Evolutionary conservation across 2,113 vertebrate species (phyloP).

Genomic region (Scytalopus superciliaris): DNA sequence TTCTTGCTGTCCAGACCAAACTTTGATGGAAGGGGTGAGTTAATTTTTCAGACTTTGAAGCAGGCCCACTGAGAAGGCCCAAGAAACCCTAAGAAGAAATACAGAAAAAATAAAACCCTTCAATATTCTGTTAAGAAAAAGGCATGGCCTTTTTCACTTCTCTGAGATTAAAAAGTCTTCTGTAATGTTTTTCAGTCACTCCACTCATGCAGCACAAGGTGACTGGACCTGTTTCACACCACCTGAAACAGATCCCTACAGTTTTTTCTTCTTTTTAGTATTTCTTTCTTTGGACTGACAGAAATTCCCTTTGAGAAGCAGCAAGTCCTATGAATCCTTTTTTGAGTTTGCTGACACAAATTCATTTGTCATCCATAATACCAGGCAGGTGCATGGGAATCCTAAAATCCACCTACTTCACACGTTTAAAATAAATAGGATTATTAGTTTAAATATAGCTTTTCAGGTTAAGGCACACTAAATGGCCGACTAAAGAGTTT

Average conservation of each 20-base stretch:
- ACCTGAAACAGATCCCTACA: neutral
- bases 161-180: neutral
- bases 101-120: neutral
- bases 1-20: neutral
- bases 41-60: constrained; percentile 7
- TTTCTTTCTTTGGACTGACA: neutral
- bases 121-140: neutral
- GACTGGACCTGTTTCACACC: neutral
- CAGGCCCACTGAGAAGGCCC: neutral
- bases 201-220: neutral
- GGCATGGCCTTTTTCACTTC: neutral
- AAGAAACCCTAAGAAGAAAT: neutral
- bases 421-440: neutral
- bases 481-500: constrained; percentile 1
- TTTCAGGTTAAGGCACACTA: constrained; percentile 15
- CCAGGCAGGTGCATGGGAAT: neutral
- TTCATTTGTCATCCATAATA: neutral
- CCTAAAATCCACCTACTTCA: constrained; percentile 13
- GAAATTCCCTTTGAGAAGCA: neutral
- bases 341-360: neutral
- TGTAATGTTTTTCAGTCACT: neutral
- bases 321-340: neutral
- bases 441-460: constrained; percentile 34
- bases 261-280: neutral
- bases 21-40: neutral